A percentile compares a stretch with the other conserved stretches of the same genome.
Conservation (phyloP, 1,140 invertebrate genomes). For the Leptestheria dahalacensis region DNA sequence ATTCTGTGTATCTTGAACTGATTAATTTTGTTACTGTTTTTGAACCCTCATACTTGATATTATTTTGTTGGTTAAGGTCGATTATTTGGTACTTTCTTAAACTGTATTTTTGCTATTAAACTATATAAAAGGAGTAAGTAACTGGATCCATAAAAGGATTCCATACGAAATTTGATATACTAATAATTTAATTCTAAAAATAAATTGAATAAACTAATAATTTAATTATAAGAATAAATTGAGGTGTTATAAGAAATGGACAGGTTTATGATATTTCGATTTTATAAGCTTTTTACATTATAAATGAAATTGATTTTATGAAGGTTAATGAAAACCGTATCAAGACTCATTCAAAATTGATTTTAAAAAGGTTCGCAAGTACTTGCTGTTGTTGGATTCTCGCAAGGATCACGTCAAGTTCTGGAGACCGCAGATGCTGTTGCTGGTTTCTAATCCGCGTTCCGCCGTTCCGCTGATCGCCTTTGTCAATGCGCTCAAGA, state of each 20-base stretch:
- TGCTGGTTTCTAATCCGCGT: constrained; percentile 83
- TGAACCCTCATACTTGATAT: too few species aligned
- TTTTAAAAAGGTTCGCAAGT: constrained; percentile 67
- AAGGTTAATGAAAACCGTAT: too few species aligned
- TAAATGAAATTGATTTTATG: neutral
- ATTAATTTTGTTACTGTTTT: too few species aligned
- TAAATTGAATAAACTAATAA: neutral
- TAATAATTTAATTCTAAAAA: neutral
- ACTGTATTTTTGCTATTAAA: too few species aligned
- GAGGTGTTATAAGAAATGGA: too few species aligned
- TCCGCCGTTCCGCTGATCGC: constrained; percentile 78
- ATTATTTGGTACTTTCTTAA: too few species aligned
- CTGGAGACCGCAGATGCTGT: constrained; percentile 92
- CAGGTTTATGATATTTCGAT: neutral
- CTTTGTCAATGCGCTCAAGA: constrained; percentile 97
- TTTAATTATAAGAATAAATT: neutral
- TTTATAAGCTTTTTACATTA: neutral
- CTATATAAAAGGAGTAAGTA: too few species aligned
- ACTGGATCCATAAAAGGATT: too few species aligned
- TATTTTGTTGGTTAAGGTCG: too few species aligned
- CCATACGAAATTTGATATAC: too few species aligned
- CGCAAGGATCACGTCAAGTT: constrained; percentile 97
- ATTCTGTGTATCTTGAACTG: too few species aligned
- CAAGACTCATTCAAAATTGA: too few species aligned
- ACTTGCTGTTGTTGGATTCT: constrained; percentile 84